These are phyloP conservation scores for Onychomys arenicola DNA, from an alignment of 2,797 vertebrate species.

Conservation along the genomic window DNA sequence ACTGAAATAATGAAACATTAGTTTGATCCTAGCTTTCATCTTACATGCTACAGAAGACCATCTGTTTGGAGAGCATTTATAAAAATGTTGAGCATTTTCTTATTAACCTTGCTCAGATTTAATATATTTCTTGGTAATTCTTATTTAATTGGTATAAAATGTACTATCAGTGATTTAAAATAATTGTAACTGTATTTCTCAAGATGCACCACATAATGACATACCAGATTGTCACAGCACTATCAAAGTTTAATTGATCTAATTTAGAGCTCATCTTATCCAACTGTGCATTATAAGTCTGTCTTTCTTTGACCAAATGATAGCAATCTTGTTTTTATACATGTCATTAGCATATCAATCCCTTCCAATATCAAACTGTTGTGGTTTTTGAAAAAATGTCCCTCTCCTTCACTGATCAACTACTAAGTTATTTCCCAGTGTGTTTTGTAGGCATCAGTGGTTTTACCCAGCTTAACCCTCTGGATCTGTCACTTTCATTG, in stretches of 20 bases:
- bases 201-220: constrained; percentile 71
- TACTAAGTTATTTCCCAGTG: constrained; percentile 63
- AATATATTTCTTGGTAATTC: constrained; percentile 76
- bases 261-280: constrained; percentile 77
- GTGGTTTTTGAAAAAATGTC: constrained; percentile 62
- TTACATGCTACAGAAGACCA: constrained; percentile 62
- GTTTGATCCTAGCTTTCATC: constrained; percentile 64
- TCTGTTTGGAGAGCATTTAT: constrained; percentile 74
- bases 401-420: constrained; percentile 70
- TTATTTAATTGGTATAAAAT: constrained; percentile 79
- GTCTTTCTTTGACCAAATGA: constrained; percentile 79
- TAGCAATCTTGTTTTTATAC: constrained; percentile 74
- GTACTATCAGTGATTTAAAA: constrained; percentile 80
- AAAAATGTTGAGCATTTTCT: constrained; percentile 75
- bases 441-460: constrained; percentile 49
- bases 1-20: constrained; percentile 65
- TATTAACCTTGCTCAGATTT: constrained; percentile 77
- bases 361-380: constrained; percentile 67
- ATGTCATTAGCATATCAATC: constrained; percentile 79
- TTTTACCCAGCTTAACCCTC: constrained; percentile 70
- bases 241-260: constrained; percentile 88
- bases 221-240: constrained; percentile 82
- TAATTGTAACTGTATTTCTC: constrained; percentile 83
- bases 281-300: constrained; percentile 74
- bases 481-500: not conserved